Conservation (phyloP, 1,140 invertebrate species). For the Drosophila leontia region DNA sequence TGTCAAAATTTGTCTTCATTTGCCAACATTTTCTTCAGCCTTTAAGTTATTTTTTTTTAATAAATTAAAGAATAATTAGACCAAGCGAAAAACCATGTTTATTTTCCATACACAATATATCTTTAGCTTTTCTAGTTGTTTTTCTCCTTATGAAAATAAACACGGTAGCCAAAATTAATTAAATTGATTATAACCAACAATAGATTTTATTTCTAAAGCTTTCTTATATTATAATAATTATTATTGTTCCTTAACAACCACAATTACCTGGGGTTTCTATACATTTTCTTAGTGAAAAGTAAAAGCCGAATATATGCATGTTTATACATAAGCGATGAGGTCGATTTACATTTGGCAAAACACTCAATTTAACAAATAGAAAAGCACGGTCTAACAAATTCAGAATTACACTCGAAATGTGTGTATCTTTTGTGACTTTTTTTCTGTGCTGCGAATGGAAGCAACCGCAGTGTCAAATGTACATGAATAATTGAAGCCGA, state of each 20-base stretch:
- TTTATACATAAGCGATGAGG: background rate
- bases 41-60: too few relatives aligned
- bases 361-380: constrained; percentile 39
- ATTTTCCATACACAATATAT: too few relatives aligned
- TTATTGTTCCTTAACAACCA: background rate
- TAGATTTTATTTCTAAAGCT: background rate
- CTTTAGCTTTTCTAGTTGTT: too few relatives aligned
- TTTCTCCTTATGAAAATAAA: too few relatives aligned
- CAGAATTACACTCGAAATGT: constrained; percentile 16
- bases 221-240: background rate
- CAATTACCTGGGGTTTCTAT: background rate
- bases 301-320: background rate
- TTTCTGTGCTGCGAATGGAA: constrained; percentile 30
- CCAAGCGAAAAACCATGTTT: too few relatives aligned
- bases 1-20: too few relatives aligned
- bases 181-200: background rate
- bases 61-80: too few relatives aligned
- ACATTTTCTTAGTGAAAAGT: background rate
- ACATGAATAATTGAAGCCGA: constrained; percentile 60
- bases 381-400: constrained; percentile 26
- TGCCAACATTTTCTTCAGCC: too few relatives aligned
- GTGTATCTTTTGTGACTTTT: constrained; percentile 39
- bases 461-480: constrained; percentile 62
- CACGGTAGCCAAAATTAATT: too few relatives aligned
- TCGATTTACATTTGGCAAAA: constrained; percentile 5